A percentile compares a stretch with the other conserved stretches of the same genome.
Conservation (phyloP, 30 jellyfish, hydroid and myxozoan genomes). For the Aurelia aurita region DNA sequence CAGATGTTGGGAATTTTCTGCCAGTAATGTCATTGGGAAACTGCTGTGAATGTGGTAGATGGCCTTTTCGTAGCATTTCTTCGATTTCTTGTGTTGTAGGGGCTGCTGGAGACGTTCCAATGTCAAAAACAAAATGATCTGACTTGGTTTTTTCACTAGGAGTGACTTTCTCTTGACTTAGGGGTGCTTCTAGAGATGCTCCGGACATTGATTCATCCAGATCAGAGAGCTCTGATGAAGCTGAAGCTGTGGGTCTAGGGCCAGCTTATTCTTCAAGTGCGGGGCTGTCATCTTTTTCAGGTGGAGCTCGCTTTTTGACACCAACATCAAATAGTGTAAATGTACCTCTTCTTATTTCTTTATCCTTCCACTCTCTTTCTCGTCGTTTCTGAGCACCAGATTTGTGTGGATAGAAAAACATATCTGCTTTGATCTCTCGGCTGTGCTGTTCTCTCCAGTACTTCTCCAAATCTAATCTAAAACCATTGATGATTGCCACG, state of each 20-base stretch:
- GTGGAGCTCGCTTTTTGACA: slow-evolving; percentile 7
- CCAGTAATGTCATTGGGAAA: slow-evolving; percentile 39
- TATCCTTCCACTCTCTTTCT: slow-evolving; percentile 1
- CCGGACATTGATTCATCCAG: slow-evolving; percentile 29
- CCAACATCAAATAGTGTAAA: slow-evolving; percentile 25
- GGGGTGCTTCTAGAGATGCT: slow-evolving; percentile 50
- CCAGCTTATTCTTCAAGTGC: slow-evolving; percentile 2
- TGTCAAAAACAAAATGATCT: slow-evolving; percentile 36
- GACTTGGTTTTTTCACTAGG: slow-evolving; percentile 49
- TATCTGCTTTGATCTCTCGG: slow-evolving; percentile 23
- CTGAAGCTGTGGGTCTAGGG: slow-evolving; percentile 25
- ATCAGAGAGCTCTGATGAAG: slow-evolving; percentile 26
- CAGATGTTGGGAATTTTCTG: slow-evolving; percentile 48
- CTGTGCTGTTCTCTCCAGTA: slow-evolving; percentile 41
- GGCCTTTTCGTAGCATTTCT: slow-evolving; percentile 21
- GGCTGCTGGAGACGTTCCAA: slow-evolving; percentile 49
- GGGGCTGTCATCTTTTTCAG: slow-evolving; percentile 11
- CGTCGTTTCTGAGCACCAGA: slow-evolving; percentile 50
- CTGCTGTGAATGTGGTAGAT: slow-evolving; percentile 39
- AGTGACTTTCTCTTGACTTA: slow-evolving; percentile 27
- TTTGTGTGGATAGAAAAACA: slow-evolving; percentile 37
- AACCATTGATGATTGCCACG: not conserved
- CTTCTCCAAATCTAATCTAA: slow-evolving; percentile 32
- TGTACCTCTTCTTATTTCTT: slow-evolving; percentile 26
- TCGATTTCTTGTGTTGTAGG: slow-evolving; percentile 58